These are phyloP conservation scores for Pseudochaenichthys georgianus DNA, from an alignment of 2,797 vertebrate genomes.

Conservation along the genomic window DNA sequence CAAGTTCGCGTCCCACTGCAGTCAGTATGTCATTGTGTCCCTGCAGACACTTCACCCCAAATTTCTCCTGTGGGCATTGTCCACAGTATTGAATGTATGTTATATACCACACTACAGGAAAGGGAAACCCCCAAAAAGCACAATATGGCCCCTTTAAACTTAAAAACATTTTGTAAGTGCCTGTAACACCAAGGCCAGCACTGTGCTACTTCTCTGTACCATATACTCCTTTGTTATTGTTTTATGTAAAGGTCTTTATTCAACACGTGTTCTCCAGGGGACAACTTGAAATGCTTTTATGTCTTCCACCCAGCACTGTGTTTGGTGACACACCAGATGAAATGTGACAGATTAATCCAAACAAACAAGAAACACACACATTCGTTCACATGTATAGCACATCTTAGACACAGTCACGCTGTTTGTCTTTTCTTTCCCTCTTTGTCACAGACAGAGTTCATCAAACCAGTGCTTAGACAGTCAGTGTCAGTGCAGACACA, in stretches of 20 bases:
- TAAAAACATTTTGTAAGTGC: neutral
- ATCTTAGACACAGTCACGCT: neutral
- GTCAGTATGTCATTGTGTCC: too few relatives aligned
- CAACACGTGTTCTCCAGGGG: neutral
- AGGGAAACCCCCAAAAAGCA: too few relatives aligned
- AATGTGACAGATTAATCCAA: slow-evolving; percentile 31
- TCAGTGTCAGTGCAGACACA: neutral
- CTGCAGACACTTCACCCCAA: too few relatives aligned
- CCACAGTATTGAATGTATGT: too few relatives aligned
- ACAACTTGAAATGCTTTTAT: slow-evolving; percentile 11
- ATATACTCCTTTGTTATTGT: neutral
- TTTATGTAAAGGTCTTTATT: slow-evolving; percentile 1
- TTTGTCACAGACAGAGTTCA: slow-evolving; percentile 20
- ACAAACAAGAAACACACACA: slow-evolving; percentile 1
- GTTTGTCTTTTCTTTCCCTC: neutral
- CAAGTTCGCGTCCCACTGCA: too few relatives aligned
- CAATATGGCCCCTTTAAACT: too few relatives aligned
- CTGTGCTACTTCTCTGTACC: neutral
- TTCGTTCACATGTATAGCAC: neutral
- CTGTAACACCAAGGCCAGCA: neutral
- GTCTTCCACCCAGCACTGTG: neutral
- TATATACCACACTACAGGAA: too few relatives aligned
- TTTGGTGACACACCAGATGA: slow-evolving; percentile 13
- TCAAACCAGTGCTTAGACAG: slow-evolving; percentile 18
- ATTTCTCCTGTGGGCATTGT: too few relatives aligned